Percentiles rank a stretch among this genome's conserved stretches.
Conservation (phyloP, 2,888 invertebrate genomes). For the Platerodrilus igneus region DNA sequence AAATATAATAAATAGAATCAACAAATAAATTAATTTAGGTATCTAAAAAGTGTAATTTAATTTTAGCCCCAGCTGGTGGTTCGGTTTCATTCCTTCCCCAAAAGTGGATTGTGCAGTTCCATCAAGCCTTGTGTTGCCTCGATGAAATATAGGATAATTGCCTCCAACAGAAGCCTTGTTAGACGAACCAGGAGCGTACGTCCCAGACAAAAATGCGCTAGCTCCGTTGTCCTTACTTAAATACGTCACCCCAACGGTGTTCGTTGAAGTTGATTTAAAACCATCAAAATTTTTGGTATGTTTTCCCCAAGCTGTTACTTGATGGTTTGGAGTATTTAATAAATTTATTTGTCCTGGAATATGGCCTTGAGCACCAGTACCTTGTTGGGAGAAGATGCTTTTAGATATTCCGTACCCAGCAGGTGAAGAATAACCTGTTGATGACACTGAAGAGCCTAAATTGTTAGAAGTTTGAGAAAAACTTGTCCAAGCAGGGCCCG, state of each 20-base stretch:
- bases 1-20: no score
- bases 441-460: no score
- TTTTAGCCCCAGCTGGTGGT: conserved; percentile 1
- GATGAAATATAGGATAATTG: background rate
- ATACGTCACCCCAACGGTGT: background rate
- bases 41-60: no score
- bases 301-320: conserved; percentile 3
- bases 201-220: no score
- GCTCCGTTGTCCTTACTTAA: no score
- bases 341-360: background rate
- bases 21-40: no score
- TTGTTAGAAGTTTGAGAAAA: no score
- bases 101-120: conserved; percentile 5
- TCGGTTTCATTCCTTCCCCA: conserved; percentile 10
- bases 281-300: conserved; percentile 1
- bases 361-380: conserved; percentile 1
- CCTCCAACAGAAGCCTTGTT: no score
- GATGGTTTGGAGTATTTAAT: background rate
- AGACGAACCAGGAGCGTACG: no score
- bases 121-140: conserved; percentile 1
- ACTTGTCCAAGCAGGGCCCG: no score
- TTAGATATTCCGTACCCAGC: no score
- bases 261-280: background rate
- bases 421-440: no score
- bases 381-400: background rate